Base-by-base conservation (phyloP, 2,888 invertebrate genomes). In the Danaus chrysippus region DNA sequence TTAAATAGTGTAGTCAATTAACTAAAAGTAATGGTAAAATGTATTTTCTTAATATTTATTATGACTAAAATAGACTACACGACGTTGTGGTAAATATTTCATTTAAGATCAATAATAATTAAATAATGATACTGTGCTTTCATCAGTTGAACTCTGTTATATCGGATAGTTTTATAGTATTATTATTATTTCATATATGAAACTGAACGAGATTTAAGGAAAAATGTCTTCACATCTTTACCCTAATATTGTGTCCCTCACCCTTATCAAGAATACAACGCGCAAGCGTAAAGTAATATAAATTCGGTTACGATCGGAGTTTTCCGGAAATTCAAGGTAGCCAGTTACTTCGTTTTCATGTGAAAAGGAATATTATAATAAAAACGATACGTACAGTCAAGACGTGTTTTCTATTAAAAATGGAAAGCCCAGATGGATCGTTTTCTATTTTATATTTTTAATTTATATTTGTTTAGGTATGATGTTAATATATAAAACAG, bases 241-340 rank as follows among this genome's bases (percentile, higher is more conserved):
- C 52, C 58, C 11, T n/a, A 44, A 52, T 52, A 52, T 52, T 53
- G 53, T 19, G 42, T 13, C 19, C 46, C 53, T 59, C 63, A 54
- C 54, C 59, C 56, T 63, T 56, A n/a, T 23, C 15, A 34, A 8
- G 42, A 23, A 42, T 10, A 56, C 49, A 54, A 43, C 65, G 70
- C 66, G 64, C 69, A 64, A 61, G 68, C 56, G 61, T 67, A 68
- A 61, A 69, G 60, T 56, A 13, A 46, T 59, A 57, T 58, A 52
- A 63, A 63, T 59, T 63, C 63, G 63, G 56, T 44, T 46, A 59
- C 42, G 44, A 53, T 53, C 63, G 63, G 59, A 43, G 17, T 49
- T 49, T 54, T 15, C 54, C 63, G 59, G 41, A 34, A 19, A 53
- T 41, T 43, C 46, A 56, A 41, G 44, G 58, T 58, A 46, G 46